Base-by-base conservation (phyloP, 2,888 invertebrate genomes). In the Lutraria lutraria region DNA sequence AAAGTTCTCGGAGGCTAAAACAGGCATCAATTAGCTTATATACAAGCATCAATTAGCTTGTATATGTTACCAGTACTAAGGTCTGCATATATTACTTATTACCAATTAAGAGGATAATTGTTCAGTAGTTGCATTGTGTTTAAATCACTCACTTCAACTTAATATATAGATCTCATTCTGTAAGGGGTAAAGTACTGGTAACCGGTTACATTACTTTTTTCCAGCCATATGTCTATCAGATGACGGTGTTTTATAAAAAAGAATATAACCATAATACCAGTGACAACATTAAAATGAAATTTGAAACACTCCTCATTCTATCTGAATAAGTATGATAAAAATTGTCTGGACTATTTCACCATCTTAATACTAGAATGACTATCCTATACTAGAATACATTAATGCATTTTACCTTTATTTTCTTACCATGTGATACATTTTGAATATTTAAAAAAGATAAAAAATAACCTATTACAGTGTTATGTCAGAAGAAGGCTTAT, bases 311-410 rank as follows among this genome's bases (percentile, higher is more conserved):
- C 63, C 63, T 68, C 0, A 68, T 0, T 10, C 13, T 68, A 68
- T 56, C 56, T 56, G 3, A 8, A 12, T 16, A 68, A 10, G n/a
- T 25, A 68, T 21, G 63, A 68, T n/a, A 68, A 68, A 25, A 68
- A 68, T 13, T 10, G n/a, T 68, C 63, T 68, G 63, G 63, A n/a
- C 63, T 68, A 68, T 68, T n/a, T n/a, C 63, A 68, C 25, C 25
- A 68, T 68, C 25, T 25, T 68, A 13, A 68, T 25, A 25, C 25
- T 10, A n/a, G 25, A 68, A 68, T 25, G 63, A 68, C 63, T 19
- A 63, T 63, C 63, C 63, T 63, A n/a, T 8, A 63, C n/a, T 68
- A 25, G 63, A n/a, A 68, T 68, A 68, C n/a, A 68, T 68, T 25
- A 68, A 43, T 43, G 43, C 10, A 68, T 12, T 8, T 25, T 68